These are phyloP conservation scores for Bufo bufo DNA, from an alignment of 2,113 vertebrate species.

Conservation along the genomic window DNA sequence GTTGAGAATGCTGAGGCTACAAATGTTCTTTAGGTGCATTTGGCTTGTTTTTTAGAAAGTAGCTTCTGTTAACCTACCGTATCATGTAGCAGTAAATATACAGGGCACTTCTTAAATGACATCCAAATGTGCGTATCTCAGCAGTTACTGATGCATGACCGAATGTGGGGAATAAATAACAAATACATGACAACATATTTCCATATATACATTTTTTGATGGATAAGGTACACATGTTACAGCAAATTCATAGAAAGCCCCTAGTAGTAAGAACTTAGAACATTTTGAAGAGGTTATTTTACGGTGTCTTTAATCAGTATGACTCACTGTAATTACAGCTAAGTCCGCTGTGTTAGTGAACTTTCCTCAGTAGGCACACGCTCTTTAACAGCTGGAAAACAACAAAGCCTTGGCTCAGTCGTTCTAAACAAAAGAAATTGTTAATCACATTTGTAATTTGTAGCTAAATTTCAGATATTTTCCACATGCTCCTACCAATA, in stretches of 20 bases:
- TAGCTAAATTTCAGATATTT: conserved; percentile 13
- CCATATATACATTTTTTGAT: background rate
- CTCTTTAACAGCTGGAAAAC: conserved; percentile 40
- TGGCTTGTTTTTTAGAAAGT: background rate
- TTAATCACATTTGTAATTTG: conserved; percentile 39
- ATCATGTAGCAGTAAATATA: background rate
- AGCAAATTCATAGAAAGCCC: background rate
- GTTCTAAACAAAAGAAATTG: conserved; percentile 45
- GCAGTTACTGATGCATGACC: background rate
- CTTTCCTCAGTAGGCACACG: conserved; percentile 32
- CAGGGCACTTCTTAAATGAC: background rate
- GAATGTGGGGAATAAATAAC: background rate
- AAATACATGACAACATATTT: conserved; percentile 12
- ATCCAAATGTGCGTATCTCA: background rate
- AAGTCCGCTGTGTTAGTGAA: conserved; percentile 24
- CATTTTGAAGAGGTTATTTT: conserved; percentile 3
- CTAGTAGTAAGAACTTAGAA: background rate
- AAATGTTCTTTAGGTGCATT: background rate
- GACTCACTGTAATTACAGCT: conserved; percentile 30
- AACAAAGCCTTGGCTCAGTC: conserved; percentile 34
- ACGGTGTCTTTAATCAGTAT: conserved; percentile 28
- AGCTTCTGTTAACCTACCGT: background rate
- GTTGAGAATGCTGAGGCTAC: background rate
- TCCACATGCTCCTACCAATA: conserved; percentile 9
- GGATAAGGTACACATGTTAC: background rate